These are phyloP conservation scores for Tamandua tetradactyla DNA, from an alignment of 2,797 vertebrate species.

Conservation along the genomic window DNA sequence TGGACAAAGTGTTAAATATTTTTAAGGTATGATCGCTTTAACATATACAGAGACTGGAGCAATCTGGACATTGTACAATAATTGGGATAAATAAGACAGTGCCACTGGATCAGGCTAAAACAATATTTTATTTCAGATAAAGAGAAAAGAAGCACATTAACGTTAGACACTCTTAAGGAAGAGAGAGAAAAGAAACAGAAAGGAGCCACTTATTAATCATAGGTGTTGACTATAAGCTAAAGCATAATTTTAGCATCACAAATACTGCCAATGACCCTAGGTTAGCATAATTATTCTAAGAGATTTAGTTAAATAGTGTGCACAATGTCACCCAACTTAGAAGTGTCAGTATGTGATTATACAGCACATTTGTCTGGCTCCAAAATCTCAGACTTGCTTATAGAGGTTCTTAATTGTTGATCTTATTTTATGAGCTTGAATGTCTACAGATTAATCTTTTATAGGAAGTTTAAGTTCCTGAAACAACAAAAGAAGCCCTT, in stretches of 20 bases:
- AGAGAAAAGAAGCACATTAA: not conserved
- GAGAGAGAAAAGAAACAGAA: slow-evolving; percentile 5
- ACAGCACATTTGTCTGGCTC: not conserved
- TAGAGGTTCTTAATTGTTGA: not conserved
- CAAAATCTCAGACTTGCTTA: slow-evolving; percentile 21
- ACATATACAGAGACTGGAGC: not conserved
- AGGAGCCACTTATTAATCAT: not conserved
- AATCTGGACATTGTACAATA: not conserved
- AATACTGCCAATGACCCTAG: not conserved
- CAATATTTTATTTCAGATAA: slow-evolving; percentile 2
- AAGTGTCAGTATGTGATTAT: not conserved
- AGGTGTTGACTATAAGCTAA: not conserved
- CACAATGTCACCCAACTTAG: not conserved
- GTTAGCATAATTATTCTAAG: not conserved
- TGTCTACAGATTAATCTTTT: not conserved
- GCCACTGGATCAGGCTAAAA: not conserved
- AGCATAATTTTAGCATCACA: not conserved
- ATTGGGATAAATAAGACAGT: not conserved
- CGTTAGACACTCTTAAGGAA: not conserved
- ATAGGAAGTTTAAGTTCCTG: not conserved
- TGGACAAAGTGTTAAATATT: not conserved
- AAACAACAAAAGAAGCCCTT: not conserved
- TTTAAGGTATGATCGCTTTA: slow-evolving; percentile 9
- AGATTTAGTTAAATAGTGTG: not conserved
- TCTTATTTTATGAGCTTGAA: slow-evolving; percentile 25